Conservation (phyloP, 2,888 invertebrate genomes). For the Tachina lurida region DNA sequence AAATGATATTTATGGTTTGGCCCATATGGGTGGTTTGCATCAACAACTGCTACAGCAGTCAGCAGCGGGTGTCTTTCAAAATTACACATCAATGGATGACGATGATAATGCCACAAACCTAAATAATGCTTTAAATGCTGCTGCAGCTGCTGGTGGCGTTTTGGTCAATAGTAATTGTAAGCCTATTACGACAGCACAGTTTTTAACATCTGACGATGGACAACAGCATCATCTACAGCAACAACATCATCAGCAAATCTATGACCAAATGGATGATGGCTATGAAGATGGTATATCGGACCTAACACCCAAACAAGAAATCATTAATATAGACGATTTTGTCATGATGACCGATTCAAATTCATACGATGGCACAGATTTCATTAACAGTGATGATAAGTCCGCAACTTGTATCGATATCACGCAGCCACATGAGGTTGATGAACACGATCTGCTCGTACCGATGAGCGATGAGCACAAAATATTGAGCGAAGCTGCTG, state of each 20-base stretch:
- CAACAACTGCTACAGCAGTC: conserved; percentile 81
- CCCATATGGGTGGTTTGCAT: conserved; percentile 81
- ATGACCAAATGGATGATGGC: conserved; percentile 77
- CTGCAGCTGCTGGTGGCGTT: conserved; percentile 66
- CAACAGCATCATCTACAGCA: conserved; percentile 72
- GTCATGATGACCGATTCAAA: conserved; percentile 82
- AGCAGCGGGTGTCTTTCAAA: conserved; percentile 80
- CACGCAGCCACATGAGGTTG: conserved; percentile 68
- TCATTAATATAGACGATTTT: conserved; percentile 83
- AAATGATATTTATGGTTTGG: conserved; percentile 81
- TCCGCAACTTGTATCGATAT: conserved; percentile 70
- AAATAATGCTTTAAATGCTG: conserved; percentile 70
- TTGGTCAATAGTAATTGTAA: conserved; percentile 67
- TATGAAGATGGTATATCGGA: conserved; percentile 75
- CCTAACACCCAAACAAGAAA: conserved; percentile 81
- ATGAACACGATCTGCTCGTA: conserved; percentile 77
- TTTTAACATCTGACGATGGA: conserved; percentile 68
- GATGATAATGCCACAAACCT: conserved; percentile 74
- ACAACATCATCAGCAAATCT: conserved; percentile 76
- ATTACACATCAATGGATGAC: conserved; percentile 79
- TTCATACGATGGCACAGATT: conserved; percentile 81
- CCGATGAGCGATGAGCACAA: conserved; percentile 78
- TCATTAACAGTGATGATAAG: conserved; percentile 76
- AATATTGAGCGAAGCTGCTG: conserved; percentile 70
- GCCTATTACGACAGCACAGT: conserved; percentile 66